phyloP scores from a whole-genome alignment of 2,113 vertebrate genomes.

The Nerophis lumbriciformis region DNA sequence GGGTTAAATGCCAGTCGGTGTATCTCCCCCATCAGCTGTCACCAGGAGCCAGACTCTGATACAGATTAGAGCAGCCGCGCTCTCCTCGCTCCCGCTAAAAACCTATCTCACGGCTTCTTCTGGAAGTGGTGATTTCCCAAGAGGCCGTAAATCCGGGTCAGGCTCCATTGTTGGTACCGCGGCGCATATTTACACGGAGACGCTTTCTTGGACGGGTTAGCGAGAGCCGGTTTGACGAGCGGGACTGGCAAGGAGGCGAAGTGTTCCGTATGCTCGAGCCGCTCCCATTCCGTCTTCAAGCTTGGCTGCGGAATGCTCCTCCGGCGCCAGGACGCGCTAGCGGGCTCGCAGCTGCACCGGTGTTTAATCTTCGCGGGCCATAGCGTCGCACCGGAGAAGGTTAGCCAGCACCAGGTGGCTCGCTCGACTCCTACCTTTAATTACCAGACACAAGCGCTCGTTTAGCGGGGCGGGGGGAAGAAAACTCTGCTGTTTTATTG shows the following conservation, averaged over 20 bases:
- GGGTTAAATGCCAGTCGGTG: neutral
- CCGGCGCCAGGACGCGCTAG: neutral
- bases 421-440: neutral
- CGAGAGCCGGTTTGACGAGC: neutral
- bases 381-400: neutral
- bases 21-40: conserved; percentile 2
- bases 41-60: neutral
- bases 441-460: neutral
- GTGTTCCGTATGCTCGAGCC: neutral
- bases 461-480: neutral
- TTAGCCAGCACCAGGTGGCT: conserved; percentile 4
- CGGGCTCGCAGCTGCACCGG: neutral
- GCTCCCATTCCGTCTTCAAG: neutral
- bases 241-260: neutral
- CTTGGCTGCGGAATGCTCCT: neutral
- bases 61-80: neutral
- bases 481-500: neutral
- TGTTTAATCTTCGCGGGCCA: neutral
- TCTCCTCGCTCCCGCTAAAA: neutral
- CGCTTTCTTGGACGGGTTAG: neutral
- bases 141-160: neutral
- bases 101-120: neutral
- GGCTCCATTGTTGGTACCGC: neutral
- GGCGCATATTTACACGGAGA: neutral
- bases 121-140: conserved; percentile 4